A percentile compares a stretch with the other conserved stretches of the same genome.
phyloP scores from a whole-genome alignment of 1,140 invertebrate species.

The Drosophila tropicalis region DNA sequence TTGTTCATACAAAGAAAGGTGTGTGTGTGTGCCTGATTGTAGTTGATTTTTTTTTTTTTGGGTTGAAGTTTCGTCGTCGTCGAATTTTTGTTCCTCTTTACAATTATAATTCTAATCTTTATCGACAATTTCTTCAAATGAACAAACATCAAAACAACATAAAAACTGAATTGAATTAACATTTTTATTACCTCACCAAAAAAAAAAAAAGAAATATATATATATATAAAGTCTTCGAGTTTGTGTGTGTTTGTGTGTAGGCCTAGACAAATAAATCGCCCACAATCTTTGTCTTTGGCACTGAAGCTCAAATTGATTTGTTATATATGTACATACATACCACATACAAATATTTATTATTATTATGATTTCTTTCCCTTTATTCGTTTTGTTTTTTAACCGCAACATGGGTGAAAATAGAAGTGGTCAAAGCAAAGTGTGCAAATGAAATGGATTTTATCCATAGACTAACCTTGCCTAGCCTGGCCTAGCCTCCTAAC shows the following conservation, averaged over 20 bases:
- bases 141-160: slow-evolving; percentile 12
- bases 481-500: neutral
- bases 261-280: slow-evolving; percentile 65
- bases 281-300: slow-evolving; percentile 44
- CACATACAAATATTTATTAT: slow-evolving; percentile 12
- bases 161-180: slow-evolving; percentile 42
- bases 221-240: slow-evolving; percentile 29
- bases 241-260: slow-evolving; percentile 30
- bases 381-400: too few species aligned
- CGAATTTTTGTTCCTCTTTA: neutral
- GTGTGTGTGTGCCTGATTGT: neutral
- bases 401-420: slow-evolving; percentile 18
- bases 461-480: neutral
- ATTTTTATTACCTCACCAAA: slow-evolving; percentile 48
- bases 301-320: slow-evolving; percentile 67
- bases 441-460: slow-evolving; percentile 13
- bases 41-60: neutral
- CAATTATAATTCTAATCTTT: slow-evolving; percentile 38
- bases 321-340: slow-evolving; percentile 31
- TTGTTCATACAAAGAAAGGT: too few species aligned
- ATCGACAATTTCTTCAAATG: slow-evolving; percentile 55
- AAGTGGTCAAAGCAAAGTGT: slow-evolving; percentile 36
- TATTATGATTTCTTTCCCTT: slow-evolving; percentile 37
- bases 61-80: too few species aligned
- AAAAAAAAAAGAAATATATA: slow-evolving; percentile 33